Conservation (phyloP, 2,113 vertebrate species). For the Toxotes chatareus region DNA sequence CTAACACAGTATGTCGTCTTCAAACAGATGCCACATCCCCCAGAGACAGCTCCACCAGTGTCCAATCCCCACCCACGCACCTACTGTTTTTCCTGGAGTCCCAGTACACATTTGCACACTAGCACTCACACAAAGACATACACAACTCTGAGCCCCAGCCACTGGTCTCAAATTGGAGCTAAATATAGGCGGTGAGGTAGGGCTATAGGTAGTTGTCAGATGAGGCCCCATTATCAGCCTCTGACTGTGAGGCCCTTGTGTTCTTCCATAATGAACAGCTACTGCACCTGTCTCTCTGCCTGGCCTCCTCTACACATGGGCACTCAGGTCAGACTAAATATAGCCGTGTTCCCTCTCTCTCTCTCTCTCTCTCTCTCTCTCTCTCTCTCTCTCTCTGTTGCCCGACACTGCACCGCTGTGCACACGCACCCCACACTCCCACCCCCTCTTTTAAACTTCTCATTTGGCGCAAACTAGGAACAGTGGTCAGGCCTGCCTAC, state of each 20-base stretch:
- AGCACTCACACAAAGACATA: conserved; percentile 30
- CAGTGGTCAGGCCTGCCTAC: conserved; percentile 43
- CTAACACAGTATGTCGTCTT: conserved; percentile 33
- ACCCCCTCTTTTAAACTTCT: conserved; percentile 31
- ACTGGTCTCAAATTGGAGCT: conserved; percentile 48
- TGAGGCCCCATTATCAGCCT: conserved; percentile 79
- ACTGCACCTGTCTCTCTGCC: conserved; percentile 82
- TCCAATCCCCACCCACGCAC: conserved; percentile 50
- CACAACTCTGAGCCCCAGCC: conserved; percentile 40
- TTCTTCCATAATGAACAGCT: conserved; percentile 80
- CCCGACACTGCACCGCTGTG: conserved; percentile 46
- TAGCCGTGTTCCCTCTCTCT: conserved; percentile 67
- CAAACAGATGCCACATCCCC: conserved; percentile 67
- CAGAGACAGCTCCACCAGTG: conserved; percentile 54
- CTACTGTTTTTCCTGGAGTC: conserved; percentile 45
- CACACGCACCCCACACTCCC: not conserved
- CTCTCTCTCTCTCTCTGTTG: conserved; percentile 55
- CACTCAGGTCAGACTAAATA: conserved; percentile 84
- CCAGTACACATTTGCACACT: conserved; percentile 53
- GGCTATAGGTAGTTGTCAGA: conserved; percentile 73
- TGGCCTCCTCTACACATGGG: conserved; percentile 65
- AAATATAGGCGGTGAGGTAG: conserved; percentile 74
- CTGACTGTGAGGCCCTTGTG: conserved; percentile 73
- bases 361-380: conserved; percentile 50
- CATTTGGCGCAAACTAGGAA: conserved; percentile 58